phyloP scores from a whole-genome alignment of 2,113 vertebrate genomes.

The Chloroceryle aenea region DNA sequence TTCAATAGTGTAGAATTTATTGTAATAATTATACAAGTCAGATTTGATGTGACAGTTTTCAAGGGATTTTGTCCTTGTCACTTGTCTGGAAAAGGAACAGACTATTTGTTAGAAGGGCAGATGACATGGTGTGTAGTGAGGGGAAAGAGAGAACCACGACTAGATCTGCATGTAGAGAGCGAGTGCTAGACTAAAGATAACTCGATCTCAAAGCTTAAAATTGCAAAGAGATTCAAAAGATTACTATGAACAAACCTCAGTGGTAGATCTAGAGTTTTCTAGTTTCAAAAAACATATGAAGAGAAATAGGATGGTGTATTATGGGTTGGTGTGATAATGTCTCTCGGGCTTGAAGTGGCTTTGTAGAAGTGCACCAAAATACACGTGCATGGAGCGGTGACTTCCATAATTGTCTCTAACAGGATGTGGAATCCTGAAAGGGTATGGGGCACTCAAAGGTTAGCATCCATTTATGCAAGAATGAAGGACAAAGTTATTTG shows the following conservation, averaged over 20 bases:
- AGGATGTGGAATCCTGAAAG: neutral
- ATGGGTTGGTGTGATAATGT: neutral
- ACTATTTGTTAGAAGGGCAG: neutral
- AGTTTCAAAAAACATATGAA: neutral
- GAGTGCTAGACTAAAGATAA: neutral
- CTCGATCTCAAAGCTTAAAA: neutral
- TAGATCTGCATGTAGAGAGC: neutral
- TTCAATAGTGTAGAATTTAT: neutral
- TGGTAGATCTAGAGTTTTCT: neutral
- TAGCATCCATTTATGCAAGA: neutral
- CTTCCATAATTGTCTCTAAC: neutral
- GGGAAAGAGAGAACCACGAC: rapidly evolving
- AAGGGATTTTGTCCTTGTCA: neutral
- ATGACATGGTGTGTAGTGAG: neutral
- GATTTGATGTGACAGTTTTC: neutral
- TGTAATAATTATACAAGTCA: neutral
- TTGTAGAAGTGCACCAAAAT: neutral
- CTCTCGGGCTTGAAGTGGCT: neutral
- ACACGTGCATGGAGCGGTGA: neutral
- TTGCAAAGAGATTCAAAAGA: neutral
- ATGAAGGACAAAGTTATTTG: neutral
- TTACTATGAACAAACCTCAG: neutral
- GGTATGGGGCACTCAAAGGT: neutral
- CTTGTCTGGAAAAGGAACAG: neutral
- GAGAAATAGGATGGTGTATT: neutral